phyloP scores from a whole-genome alignment of 2,797 vertebrate species.

The Pseudotriccus pelzelni region DNA sequence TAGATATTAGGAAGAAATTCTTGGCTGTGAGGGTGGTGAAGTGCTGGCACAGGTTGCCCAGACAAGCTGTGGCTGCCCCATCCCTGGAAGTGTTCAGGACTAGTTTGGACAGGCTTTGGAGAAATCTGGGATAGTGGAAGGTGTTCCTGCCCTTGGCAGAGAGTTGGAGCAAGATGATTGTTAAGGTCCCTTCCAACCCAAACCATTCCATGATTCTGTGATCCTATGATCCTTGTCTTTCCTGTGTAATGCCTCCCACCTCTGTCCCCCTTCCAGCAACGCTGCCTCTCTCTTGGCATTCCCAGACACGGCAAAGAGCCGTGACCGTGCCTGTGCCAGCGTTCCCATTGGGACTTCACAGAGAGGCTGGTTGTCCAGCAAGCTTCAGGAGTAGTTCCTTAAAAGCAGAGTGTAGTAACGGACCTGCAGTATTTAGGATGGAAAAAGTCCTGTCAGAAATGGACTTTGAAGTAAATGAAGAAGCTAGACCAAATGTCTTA shows the following conservation, averaged over 20 bases:
- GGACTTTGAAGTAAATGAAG: no score
- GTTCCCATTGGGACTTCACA: not conserved
- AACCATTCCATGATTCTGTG: not conserved
- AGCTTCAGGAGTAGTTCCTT: not conserved
- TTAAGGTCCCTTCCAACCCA: not conserved
- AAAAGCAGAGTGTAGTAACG: no score
- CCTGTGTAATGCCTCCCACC: not conserved
- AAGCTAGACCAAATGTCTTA: no score
- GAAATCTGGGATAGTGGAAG: not conserved
- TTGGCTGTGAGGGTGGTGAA: fast-evolving
- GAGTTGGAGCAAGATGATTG: not conserved
- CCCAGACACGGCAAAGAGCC: not conserved
- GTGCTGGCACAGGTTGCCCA: not conserved
- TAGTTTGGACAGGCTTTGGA: not conserved
- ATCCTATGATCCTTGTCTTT: not conserved
- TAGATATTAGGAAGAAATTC: not conserved
- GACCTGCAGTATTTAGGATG: no score
- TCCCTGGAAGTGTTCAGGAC: not conserved
- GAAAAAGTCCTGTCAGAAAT: no score
- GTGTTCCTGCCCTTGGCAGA: not conserved
- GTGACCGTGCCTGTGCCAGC: not conserved
- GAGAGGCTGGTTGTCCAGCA: not conserved
- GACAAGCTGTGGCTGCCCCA: not conserved
- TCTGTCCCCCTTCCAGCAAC: fast-evolving
- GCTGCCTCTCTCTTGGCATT: not conserved